Base-by-base conservation (phyloP, 35 echinoderm and acorn worm genomes). In the Heliocidaris tuberculata region DNA sequence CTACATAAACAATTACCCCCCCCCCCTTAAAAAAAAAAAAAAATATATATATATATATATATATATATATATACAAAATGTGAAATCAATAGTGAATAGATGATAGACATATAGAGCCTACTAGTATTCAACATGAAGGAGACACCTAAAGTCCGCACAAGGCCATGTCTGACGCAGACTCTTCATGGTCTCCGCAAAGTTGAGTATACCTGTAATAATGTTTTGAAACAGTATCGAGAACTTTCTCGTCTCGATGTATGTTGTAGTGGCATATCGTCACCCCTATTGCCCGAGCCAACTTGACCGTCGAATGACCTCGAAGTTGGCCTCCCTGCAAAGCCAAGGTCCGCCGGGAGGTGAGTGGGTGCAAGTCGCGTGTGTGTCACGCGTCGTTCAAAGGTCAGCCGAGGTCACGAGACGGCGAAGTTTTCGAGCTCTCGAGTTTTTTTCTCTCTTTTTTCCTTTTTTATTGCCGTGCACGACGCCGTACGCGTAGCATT, bases 271-370 rank as follows among this genome's bases (percentile, higher is more conserved):
- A 19, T n/a, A 47, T 89, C 87, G 31, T 89, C 87, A 89, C 87
- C 87, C 87, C 87, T 42, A 35, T 89, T 9, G 87, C 5, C 16
- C 31, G 87, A 89, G 87, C 11, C 87, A 48, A 89, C 31, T 48
- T 89, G 87, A 89, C 87, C 87, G 87, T 89, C 87, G 16, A 48
- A 89, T 89, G 87, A 89, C 87, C 87, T 48, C 32, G 12, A 32
- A 17, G 5, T 89, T 48, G 31, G 87, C 5, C 31, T 89, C 29
- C 31, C 13, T 48, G 87, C 31, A 48, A 89, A 47, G 87, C 87
- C 87, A 48, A 89, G 31, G 87, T 89, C 87, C 87, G 30, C 31
- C 31, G 87, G 31, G 87, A 89, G 87, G 87, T 89, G 87, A 32
- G 87, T 89, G 87, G 31, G 87, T 32, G 31, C 12, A 89, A 24